These are phyloP conservation scores for Lordiphosa clarofinis DNA, from an alignment of 1,140 invertebrate species.

Conservation along the genomic window DNA sequence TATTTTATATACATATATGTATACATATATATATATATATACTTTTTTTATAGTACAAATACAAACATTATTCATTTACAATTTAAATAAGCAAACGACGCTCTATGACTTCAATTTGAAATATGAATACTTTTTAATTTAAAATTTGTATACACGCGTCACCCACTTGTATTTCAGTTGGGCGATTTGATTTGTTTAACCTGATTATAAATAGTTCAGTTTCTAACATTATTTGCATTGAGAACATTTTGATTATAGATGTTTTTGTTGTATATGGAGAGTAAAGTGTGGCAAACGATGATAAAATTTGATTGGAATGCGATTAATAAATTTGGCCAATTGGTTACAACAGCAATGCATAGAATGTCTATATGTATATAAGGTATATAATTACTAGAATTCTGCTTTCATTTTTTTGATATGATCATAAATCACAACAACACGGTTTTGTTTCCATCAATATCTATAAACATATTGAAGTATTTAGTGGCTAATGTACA, in stretches of 20 bases:
- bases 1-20: conserved; percentile 23
- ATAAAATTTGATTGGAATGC: conserved; percentile 57
- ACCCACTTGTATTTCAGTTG: conserved; percentile 8
- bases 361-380: conserved; percentile 6
- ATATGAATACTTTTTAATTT: conserved; percentile 63
- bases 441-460: conserved; percentile 45
- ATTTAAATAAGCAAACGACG: conserved; percentile 18
- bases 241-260: conserved; percentile 50
- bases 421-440: conserved; percentile 77
- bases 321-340: conserved; percentile 62
- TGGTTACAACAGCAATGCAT: conserved; percentile 56
- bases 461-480: conserved; percentile 29
- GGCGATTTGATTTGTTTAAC: conserved; percentile 22
- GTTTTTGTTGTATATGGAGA: conserved; percentile 30
- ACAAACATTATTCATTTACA: conserved; percentile 48
- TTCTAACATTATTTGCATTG: conserved; percentile 7
- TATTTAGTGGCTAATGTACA: conserved; percentile 52
- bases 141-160: conserved; percentile 60
- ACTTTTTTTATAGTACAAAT: conserved; percentile 49
- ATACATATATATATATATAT: conserved; percentile 53
- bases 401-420: conserved; percentile 58
- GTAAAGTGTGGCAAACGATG: conserved; percentile 36
- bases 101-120: conserved; percentile 35
- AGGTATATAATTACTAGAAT: conserved; percentile 51
- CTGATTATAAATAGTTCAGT: conserved; percentile 14